Evolutionary conservation across 2,888 invertebrate genomes (phyloP).

Genomic region (Salticus scenicus): DNA sequence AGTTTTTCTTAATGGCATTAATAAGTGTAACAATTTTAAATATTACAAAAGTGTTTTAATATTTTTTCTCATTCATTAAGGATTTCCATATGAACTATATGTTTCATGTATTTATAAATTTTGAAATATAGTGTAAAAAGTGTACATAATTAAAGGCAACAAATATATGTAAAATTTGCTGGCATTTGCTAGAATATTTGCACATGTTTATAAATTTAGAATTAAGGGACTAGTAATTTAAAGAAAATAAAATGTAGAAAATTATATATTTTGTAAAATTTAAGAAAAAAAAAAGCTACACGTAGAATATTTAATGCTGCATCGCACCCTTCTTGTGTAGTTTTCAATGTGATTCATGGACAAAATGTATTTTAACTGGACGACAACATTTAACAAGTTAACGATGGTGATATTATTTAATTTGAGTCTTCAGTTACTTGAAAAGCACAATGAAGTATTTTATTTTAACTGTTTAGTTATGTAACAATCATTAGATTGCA

Average conservation of each 20-base stretch:
- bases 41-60: too few relatives aligned
- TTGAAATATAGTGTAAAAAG: constrained; percentile 24
- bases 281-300: background rate
- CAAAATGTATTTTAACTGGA: background rate
- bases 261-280: background rate
- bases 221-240: background rate
- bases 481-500: too few relatives aligned
- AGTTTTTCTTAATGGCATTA: too few relatives aligned
- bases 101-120: too few relatives aligned
- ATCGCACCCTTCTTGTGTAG: constrained; percentile 7
- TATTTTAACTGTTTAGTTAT: too few relatives aligned
- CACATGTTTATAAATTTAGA: constrained; percentile 41
- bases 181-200: constrained; percentile 16
- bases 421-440: too few relatives aligned
- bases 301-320: background rate
- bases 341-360: background rate
- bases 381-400: background rate
- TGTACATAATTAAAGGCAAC: constrained; percentile 39
- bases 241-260: constrained; percentile 13
- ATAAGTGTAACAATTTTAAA: too few relatives aligned
- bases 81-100: too few relatives aligned
- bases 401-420: background rate
- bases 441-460: too few relatives aligned
- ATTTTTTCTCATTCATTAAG: too few relatives aligned
- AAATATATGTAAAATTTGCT: constrained; percentile 29